phyloP scores from a whole-genome alignment of 2,888 invertebrate genomes.

The Trimorus sp. region DNA sequence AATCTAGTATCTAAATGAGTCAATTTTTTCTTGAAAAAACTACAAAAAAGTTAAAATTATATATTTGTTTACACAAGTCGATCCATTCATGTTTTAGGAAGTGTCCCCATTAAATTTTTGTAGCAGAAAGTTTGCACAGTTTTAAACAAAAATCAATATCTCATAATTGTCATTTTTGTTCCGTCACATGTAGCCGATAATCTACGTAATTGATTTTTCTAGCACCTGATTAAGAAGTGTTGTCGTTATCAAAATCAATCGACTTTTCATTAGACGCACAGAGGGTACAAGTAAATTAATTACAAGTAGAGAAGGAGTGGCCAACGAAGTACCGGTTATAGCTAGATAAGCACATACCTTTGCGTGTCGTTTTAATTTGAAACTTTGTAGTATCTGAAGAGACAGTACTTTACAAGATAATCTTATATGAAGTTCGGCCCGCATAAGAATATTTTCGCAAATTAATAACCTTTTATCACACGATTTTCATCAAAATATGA shows the following conservation, averaged over 20 bases:
- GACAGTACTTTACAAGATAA: too few species aligned
- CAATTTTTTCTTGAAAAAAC: constrained; percentile 8
- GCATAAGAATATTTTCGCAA: too few species aligned
- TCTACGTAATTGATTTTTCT: constrained; percentile 20
- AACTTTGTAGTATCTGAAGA: too few species aligned
- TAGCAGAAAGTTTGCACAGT: too few species aligned
- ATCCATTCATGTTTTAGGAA: too few species aligned
- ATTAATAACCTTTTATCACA: too few species aligned
- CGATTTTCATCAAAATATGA: too few species aligned
- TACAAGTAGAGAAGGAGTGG: background rate
- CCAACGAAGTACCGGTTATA: background rate
- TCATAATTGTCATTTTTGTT: constrained; percentile 29
- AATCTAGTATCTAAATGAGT: background rate
- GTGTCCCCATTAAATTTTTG: too few species aligned
- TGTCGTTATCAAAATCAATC: constrained; percentile 10
- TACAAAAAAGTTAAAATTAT: too few species aligned
- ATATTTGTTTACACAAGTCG: too few species aligned
- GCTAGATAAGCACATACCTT: background rate
- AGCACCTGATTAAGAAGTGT: constrained; percentile 20
- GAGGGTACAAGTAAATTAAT: constrained; percentile 8
- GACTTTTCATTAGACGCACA: constrained; percentile 18
- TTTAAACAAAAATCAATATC: constrained; percentile 19
- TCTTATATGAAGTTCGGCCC: too few species aligned
- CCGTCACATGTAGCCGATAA: constrained; percentile 15
- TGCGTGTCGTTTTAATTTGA: too few species aligned